These are phyloP conservation scores for Ochropacha duplaris DNA, from an alignment of 2,888 invertebrate species.

Conservation along the genomic window DNA sequence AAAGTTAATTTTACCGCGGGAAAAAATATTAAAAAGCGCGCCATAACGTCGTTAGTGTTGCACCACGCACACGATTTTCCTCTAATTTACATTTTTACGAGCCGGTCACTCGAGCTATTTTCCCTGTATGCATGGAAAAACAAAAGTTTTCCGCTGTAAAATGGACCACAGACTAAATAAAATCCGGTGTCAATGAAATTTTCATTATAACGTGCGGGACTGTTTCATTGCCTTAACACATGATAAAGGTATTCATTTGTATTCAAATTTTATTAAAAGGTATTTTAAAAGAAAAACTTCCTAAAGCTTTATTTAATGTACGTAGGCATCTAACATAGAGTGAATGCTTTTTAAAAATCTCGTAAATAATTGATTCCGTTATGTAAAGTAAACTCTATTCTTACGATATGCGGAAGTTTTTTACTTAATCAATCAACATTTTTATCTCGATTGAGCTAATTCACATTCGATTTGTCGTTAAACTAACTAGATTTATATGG, in stretches of 20 bases:
- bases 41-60: slow-evolving; percentile 58
- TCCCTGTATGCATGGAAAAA: slow-evolving; percentile 10
- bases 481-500: slow-evolving; percentile 37
- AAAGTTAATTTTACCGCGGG: slow-evolving; percentile 61
- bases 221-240: slow-evolving; percentile 2
- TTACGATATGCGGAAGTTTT: slow-evolving; percentile 9
- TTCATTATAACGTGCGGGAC: slow-evolving; percentile 1
- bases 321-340: too few species aligned
- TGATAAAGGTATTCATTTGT: neutral
- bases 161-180: slow-evolving; percentile 15
- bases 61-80: slow-evolving; percentile 61
- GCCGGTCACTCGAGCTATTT: slow-evolving; percentile 26
- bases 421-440: slow-evolving; percentile 25
- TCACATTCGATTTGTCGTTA: slow-evolving; percentile 52
- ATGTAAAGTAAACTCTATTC: neutral
- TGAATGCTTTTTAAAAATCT: too few species aligned
- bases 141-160: slow-evolving; percentile 1
- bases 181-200: slow-evolving; percentile 7
- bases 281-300: too few species aligned
- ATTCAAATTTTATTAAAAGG: neutral
- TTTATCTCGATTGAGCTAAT: slow-evolving; percentile 38
- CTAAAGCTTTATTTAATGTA: too few species aligned
- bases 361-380: neutral
- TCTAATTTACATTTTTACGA: slow-evolving; percentile 70
- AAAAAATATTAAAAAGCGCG: slow-evolving; percentile 27